Percentiles rank a stretch among this genome's conserved stretches.
Evolutionary conservation across 2,888 invertebrate genomes (phyloP).

Genomic region (Cryptocephalus moraei): DNA sequence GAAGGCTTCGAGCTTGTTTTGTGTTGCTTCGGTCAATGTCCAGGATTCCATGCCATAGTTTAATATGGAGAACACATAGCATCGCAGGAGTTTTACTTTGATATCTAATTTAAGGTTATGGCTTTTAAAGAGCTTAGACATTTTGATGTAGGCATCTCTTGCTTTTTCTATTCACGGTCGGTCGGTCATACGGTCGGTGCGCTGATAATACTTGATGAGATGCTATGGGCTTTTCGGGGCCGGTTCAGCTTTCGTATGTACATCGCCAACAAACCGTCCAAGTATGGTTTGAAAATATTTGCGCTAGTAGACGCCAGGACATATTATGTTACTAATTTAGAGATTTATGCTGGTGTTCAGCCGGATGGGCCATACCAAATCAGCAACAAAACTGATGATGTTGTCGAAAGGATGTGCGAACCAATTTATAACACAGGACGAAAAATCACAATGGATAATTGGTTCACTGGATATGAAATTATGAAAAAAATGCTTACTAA

Average conservation of each 20-base stretch:
- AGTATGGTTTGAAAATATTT: constrained; percentile 7
- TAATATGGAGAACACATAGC: too few relatives aligned
- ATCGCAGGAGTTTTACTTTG: too few relatives aligned
- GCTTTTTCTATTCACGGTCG: too few relatives aligned
- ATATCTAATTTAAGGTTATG: too few relatives aligned
- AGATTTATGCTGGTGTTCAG: constrained; percentile 7
- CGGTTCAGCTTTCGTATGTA: constrained; percentile 5
- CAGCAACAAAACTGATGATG: constrained; percentile 9
- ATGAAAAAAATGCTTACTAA: background rate
- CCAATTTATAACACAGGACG: constrained; percentile 9
- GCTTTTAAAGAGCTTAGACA: too few relatives aligned
- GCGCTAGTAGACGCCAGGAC: constrained; percentile 5
- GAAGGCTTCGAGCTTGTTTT: too few relatives aligned
- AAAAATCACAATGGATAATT: constrained; percentile 15
- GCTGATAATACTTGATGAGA: constrained; percentile 7
- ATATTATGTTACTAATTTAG: constrained; percentile 5
- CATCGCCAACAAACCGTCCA: constrained; percentile 7
- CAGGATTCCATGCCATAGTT: too few relatives aligned
- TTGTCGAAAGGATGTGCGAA: constrained; percentile 7
- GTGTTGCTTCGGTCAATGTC: too few relatives aligned
- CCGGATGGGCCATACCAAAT: constrained; percentile 4
- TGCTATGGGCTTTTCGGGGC: constrained; percentile 5
- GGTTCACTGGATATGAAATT: constrained; percentile 5
- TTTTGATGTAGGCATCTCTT: too few relatives aligned
- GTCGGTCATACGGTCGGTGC: background rate